Base-by-base conservation (phyloP, 2,888 invertebrate genomes). In the Gastracanthus pulcherrimus region DNA sequence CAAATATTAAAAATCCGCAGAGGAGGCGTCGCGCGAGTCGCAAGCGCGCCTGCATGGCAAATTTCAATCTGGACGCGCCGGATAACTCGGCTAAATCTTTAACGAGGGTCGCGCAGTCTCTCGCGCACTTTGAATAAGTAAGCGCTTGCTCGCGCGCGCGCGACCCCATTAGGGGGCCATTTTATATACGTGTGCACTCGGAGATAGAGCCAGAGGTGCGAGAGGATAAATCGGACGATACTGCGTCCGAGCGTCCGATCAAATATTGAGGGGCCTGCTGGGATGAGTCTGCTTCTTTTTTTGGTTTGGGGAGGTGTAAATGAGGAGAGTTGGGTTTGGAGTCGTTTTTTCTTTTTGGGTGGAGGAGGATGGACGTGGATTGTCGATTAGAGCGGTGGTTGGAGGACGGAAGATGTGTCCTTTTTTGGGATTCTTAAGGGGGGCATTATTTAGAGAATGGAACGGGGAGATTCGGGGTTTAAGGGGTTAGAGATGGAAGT, bases 41-140 rank as follows among this genome's bases (percentile, higher is more conserved):
- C 78, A 64, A n/a, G 38, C 71, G 55, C 48, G 67, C 60, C 26
- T 88, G 89, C 89, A 89, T 90, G 88, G 89, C 87, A 90, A 90
- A 91, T 91, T 90, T 90, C 90, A 90, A 91, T 90, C 90, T 87
- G 87, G 87, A 85, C 87, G 41, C 62, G 31, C 34, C 58, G 34
- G 90, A 91, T 90, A 90, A 90, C 89, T 90, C 87, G 87, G 84
- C 71, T 91, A 88, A 91, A 91, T 91, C 87, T 90, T 91, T 91
- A 89, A 91, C 87, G 86, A 88, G 88, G 88, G 88, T 89, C 88
- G 86, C 85, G 79, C 79, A 60, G 31, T 81, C 69, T 31, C 64
- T 23, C 38, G 29, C 38, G 80, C 74, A 72, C 71, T 85, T 79
- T 89, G 88, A 89, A 90, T 91, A 90, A 91, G 88, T 91, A 89